Evolutionary conservation across 2,113 vertebrate species (phyloP).

Genomic region (Notothenia coriiceps): DNA sequence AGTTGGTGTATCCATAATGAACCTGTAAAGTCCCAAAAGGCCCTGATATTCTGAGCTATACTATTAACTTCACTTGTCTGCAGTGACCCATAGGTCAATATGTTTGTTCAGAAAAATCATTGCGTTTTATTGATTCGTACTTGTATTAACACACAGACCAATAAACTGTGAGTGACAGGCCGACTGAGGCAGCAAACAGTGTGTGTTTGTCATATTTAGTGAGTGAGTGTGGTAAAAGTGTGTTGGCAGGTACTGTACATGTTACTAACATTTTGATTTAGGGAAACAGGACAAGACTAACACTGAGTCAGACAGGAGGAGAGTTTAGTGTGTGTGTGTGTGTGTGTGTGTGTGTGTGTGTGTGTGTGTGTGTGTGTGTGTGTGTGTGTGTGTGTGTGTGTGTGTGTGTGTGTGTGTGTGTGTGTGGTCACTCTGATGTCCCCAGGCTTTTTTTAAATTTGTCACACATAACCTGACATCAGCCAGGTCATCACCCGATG

Average conservation of each 20-base stretch:
- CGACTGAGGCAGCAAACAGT: not conserved
- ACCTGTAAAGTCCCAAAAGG: not conserved
- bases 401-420: not conserved
- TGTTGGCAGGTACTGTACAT: conserved; percentile 38
- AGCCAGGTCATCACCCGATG: conserved; percentile 43
- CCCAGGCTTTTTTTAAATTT: conserved; percentile 41
- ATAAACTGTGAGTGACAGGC: not conserved
- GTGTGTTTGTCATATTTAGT: conserved; percentile 25
- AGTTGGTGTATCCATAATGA: not conserved
- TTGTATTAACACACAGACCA: not conserved
- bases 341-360: not conserved
- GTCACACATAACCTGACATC: conserved; percentile 45
- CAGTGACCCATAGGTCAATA: not conserved
- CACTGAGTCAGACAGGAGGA: conserved; percentile 36
- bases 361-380: conserved; percentile 7
- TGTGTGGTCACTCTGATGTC: conserved; percentile 32
- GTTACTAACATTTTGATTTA: conserved; percentile 27
- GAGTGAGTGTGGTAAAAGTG: conserved; percentile 32
- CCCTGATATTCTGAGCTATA: not conserved
- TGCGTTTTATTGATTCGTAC: not conserved
- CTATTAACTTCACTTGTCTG: not conserved
- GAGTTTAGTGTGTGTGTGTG: not conserved
- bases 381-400: not conserved
- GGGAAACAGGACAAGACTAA: conserved; percentile 29
- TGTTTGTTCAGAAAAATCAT: too few species aligned